phyloP scores from a whole-genome alignment of 2,797 vertebrate species.

The Podargus strigoides region DNA sequence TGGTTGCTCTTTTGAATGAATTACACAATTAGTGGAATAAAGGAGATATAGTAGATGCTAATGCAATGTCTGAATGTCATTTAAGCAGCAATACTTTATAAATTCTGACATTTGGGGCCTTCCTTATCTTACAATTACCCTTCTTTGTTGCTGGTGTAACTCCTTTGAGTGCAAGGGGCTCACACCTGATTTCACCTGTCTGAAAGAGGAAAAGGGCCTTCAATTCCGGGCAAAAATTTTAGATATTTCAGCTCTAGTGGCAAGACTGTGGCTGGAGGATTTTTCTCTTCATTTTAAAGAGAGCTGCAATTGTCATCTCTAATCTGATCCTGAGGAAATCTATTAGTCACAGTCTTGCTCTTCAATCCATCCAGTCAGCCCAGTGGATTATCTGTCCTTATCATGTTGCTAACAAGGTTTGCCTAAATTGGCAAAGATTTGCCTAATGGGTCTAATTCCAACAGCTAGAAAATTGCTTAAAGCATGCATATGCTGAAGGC shows the following conservation, averaged over 20 bases:
- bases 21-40: slow-evolving; percentile 14
- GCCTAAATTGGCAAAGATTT: not conserved
- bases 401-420: not conserved
- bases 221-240: not conserved
- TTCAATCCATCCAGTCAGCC: not conserved
- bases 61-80: not conserved
- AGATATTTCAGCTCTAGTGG: not conserved
- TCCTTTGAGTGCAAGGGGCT: not conserved
- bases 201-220: not conserved
- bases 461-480: not conserved
- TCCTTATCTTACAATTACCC: not conserved
- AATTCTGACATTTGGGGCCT: not conserved
- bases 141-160: not conserved
- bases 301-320: not conserved
- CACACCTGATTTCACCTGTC: not conserved
- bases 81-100: not conserved
- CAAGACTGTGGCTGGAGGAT: not conserved
- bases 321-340: slow-evolving; percentile 12
- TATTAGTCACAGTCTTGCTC: not conserved
- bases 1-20: slow-evolving; percentile 25
- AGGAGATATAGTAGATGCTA: not conserved
- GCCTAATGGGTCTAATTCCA: not conserved
- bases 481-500: not conserved
- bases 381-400: not conserved
- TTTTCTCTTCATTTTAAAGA: not conserved